A percentile compares a stretch with the other conserved stretches of the same genome.
Conservation (phyloP, 2,888 invertebrate species). For the Cheilosia vulpina region DNA sequence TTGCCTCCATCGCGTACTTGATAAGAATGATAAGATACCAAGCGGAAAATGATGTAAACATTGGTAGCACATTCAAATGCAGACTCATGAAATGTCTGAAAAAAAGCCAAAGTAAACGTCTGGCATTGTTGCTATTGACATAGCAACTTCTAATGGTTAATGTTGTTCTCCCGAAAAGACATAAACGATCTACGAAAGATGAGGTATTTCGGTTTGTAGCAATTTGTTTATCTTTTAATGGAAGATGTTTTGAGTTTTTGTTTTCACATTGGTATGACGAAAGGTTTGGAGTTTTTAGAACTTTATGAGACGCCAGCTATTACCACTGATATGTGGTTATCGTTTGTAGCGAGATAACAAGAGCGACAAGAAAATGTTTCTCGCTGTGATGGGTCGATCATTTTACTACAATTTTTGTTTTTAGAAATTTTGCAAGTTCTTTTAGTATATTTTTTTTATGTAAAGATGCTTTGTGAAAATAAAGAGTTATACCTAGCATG, state of each 20-base stretch:
- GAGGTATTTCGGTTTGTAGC: conserved; percentile 4
- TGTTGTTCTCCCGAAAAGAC: background rate
- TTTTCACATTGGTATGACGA: conserved; percentile 15
- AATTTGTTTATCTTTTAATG: conserved; percentile 35
- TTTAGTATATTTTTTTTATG: too few relatives aligned
- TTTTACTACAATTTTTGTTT: too few relatives aligned
- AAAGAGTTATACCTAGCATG: too few relatives aligned
- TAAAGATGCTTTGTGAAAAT: too few relatives aligned
- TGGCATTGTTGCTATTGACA: conserved; percentile 11
- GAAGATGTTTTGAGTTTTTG: conserved; percentile 3
- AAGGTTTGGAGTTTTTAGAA: background rate
- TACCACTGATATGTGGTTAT: too few relatives aligned
- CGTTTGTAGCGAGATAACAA: too few relatives aligned
- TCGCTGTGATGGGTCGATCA: too few relatives aligned
- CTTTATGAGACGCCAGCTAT: too few relatives aligned
- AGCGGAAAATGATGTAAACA: conserved; percentile 37
- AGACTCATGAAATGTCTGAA: conserved; percentile 9
- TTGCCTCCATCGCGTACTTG: conserved; percentile 29
- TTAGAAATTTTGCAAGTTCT: too few relatives aligned
- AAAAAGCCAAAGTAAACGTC: conserved; percentile 28
- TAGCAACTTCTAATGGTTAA: conserved; percentile 1
- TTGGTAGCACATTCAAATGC: conserved; percentile 5
- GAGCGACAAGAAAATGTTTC: too few relatives aligned
- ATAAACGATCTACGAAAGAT: background rate
- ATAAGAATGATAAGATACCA: conserved; percentile 58